These are phyloP conservation scores for Prolemur simus DNA, from an alignment of 2,113 vertebrate genomes.

Conservation along the genomic window DNA sequence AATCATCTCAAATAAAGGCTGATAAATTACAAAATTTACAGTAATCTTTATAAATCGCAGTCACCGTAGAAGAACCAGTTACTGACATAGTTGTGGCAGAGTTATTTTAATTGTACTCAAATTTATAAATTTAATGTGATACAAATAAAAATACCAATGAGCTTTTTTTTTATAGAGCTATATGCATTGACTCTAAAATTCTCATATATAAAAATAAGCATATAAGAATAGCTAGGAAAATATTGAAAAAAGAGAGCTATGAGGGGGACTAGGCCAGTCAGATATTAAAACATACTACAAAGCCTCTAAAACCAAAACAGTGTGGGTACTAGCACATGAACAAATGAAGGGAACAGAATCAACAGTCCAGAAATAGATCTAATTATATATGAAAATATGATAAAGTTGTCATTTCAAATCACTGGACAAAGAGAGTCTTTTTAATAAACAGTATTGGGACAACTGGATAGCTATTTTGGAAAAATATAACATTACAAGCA, in stretches of 20 bases:
- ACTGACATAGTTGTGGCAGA: not conserved
- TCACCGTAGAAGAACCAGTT: slow-evolving; percentile 4
- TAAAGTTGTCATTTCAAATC: not conserved
- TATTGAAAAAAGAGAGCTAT: not conserved
- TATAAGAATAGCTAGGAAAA: not conserved
- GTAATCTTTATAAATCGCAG: slow-evolving; percentile 20
- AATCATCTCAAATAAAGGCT: slow-evolving; percentile 24
- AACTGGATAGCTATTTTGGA: not conserved
- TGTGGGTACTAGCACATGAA: not conserved
- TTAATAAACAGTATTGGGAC: not conserved
- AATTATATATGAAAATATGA: not conserved
- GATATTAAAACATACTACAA: not conserved
- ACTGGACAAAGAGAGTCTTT: not conserved
- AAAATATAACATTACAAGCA: not conserved
- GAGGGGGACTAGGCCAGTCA: not conserved
- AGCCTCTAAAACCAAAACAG: not conserved
- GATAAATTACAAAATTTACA: slow-evolving; percentile 27
- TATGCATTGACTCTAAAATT: not conserved
- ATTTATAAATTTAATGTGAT: slow-evolving; percentile 32
- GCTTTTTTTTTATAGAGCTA: not conserved
- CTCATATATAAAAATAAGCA: not conserved
- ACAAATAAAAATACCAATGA: slow-evolving; percentile 36
- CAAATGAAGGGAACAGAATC: not conserved
- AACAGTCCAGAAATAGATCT: not conserved
- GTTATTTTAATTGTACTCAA: slow-evolving; percentile 46